phyloP scores from a whole-genome alignment of 2,888 invertebrate species.

The Apodemia duryi region DNA sequence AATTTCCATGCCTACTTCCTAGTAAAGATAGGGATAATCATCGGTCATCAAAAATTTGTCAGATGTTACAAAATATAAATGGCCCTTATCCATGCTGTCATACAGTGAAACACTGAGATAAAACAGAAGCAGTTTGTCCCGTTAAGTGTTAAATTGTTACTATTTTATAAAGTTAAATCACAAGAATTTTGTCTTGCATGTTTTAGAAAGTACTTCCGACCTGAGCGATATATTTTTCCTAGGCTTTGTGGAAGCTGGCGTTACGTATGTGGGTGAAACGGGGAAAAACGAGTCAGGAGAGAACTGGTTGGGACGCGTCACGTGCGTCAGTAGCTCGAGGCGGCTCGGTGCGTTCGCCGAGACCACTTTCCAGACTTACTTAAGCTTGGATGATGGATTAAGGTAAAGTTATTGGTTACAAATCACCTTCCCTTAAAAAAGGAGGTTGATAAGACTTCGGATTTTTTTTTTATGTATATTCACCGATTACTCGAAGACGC shows the following conservation, averaged over 20 bases:
- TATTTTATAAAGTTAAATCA: neutral
- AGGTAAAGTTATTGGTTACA: no score
- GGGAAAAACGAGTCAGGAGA: slow-evolving; percentile 13
- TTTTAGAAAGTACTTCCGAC: slow-evolving; percentile 11
- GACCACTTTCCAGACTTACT: neutral
- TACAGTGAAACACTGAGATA: neutral
- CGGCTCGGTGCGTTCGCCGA: neutral
- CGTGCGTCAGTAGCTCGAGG: neutral
- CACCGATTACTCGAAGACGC: no score
- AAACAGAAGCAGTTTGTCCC: neutral
- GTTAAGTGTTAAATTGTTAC: neutral
- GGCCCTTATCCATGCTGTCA: neutral
- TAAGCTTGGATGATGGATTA: no score
- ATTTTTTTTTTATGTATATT: no score
- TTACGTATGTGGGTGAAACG: slow-evolving; percentile 9
- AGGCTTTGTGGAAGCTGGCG: slow-evolving; percentile 9
- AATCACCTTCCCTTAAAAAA: no score
- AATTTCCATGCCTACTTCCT: no score
- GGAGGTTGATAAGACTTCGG: no score
- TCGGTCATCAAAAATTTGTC: no score
- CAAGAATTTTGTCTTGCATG: neutral
- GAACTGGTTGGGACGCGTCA: slow-evolving; percentile 11
- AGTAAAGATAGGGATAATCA: no score
- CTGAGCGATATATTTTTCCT: neutral
- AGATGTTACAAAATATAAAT: no score